Conservation (phyloP, 2,888 invertebrate genomes). For the Sisyra nigra region DNA sequence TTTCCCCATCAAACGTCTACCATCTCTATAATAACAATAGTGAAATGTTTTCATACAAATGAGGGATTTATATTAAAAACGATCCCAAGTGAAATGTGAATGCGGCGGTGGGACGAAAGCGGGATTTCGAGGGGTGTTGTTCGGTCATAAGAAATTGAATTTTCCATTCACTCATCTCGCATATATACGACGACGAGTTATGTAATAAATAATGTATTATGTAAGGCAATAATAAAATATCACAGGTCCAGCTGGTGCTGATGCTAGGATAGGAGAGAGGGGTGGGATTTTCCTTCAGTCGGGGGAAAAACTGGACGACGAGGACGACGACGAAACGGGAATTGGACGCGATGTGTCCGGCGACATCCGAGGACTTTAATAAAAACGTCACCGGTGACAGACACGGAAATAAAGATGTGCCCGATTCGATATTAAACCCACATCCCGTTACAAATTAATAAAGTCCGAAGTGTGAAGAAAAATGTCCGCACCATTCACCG, state of each 20-base stretch:
- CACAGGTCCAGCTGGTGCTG: slow-evolving; percentile 1
- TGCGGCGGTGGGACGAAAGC: too few species aligned
- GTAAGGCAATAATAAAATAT: slow-evolving; percentile 27
- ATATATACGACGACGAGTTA: too few species aligned
- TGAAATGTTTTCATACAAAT: too few species aligned
- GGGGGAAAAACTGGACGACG: neutral
- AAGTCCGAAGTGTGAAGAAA: slow-evolving; percentile 5
- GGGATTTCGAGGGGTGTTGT: too few species aligned
- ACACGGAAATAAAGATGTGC: slow-evolving; percentile 8
- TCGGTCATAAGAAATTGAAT: too few species aligned
- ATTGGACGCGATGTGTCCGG: slow-evolving; percentile 16
- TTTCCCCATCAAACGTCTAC: too few species aligned
- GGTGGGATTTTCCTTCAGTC: neutral
- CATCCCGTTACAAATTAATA: slow-evolving; percentile 5
- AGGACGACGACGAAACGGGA: neutral
- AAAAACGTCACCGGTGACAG: slow-evolving; percentile 20
- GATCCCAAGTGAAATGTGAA: too few species aligned
- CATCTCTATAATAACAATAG: too few species aligned
- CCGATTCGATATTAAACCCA: slow-evolving; percentile 7
- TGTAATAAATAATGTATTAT: slow-evolving; percentile 20
- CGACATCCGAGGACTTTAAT: slow-evolving; percentile 19
- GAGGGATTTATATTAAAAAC: too few species aligned
- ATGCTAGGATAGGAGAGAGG: neutral
- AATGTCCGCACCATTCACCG: slow-evolving; percentile 1
- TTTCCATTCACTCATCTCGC: too few species aligned